A percentile compares a stretch with the other conserved stretches of the same genome.
phyloP scores from a whole-genome alignment of 2,113 vertebrate species.

The Gnathonemus echidnorhynchus region DNA sequence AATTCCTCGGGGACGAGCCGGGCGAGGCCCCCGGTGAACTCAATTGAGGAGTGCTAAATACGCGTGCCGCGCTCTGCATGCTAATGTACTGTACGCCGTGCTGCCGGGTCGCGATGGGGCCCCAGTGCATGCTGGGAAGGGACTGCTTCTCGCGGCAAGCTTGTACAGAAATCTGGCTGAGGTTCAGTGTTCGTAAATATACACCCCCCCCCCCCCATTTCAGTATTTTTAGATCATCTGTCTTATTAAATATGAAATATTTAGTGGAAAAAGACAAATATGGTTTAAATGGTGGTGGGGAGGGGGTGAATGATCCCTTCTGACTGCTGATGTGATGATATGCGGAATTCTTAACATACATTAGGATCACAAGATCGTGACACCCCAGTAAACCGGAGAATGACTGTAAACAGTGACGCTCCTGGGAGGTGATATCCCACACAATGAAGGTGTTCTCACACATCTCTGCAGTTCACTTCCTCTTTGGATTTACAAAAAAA shows the following conservation, averaged over 20 bases:
- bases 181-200: neutral
- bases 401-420: neutral
- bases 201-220: neutral
- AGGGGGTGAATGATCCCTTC: neutral
- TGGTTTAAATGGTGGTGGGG: neutral
- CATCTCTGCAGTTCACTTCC: neutral
- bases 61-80: conserved; percentile 48
- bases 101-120: neutral
- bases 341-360: neutral
- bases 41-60: conserved; percentile 65
- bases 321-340: neutral
- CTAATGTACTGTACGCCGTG: conserved; percentile 60
- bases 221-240: neutral
- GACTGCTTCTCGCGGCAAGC: conserved; percentile 40
- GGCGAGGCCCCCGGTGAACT: conserved; percentile 63
- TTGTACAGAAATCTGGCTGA: conserved; percentile 11
- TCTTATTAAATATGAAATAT: neutral
- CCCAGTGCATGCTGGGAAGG: conserved; percentile 41
- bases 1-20: conserved; percentile 59
- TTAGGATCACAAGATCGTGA: neutral
- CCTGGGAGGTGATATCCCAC: neutral
- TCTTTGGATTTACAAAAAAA: neutral
- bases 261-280: neutral
- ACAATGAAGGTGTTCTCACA: neutral
- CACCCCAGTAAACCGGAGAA: neutral